Percentiles rank a stretch among this genome's conserved stretches.
Conservation (phyloP, 2,113 vertebrate genomes). For the Stictonetta naevosa region DNA sequence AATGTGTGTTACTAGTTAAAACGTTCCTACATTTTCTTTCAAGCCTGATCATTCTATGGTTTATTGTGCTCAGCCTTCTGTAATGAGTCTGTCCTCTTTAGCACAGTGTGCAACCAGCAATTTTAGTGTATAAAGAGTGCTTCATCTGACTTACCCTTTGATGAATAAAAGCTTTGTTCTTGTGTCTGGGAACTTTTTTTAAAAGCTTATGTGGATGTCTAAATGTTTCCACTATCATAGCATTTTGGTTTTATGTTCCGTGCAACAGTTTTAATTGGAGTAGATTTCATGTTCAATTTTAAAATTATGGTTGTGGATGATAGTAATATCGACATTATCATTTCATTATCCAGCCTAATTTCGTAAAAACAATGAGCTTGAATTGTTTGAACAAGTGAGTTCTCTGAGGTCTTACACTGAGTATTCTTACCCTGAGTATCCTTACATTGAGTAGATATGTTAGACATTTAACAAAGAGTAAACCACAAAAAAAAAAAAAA, state of each 20-base stretch:
- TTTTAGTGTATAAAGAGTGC: slow-evolving; percentile 49
- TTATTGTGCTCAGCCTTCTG: slow-evolving; percentile 28
- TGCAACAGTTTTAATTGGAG: slow-evolving; percentile 37
- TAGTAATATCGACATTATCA: neutral
- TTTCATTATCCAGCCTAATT: slow-evolving; percentile 51
- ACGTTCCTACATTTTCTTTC: neutral
- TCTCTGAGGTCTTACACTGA: neutral
- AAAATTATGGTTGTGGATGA: neutral
- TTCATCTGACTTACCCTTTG: slow-evolving; percentile 41
- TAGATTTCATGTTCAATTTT: slow-evolving; percentile 24
- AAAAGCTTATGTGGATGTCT: slow-evolving; percentile 46
- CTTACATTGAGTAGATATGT: neutral
- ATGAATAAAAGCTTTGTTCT: slow-evolving; percentile 60
- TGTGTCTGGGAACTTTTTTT: slow-evolving; percentile 16
- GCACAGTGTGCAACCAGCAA: neutral
- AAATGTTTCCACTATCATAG: slow-evolving; percentile 4
- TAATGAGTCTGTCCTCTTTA: slow-evolving; percentile 1
- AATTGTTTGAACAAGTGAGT: neutral
- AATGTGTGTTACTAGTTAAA: neutral
- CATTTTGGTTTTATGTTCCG: slow-evolving; percentile 43
- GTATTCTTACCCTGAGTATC: neutral
- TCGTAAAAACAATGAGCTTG: slow-evolving; percentile 40
- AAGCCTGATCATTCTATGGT: neutral
- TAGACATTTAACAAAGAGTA: neutral
- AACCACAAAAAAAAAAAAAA: neutral